Conservation (phyloP, 2,113 vertebrate genomes). For the Sapajus apella region DNA sequence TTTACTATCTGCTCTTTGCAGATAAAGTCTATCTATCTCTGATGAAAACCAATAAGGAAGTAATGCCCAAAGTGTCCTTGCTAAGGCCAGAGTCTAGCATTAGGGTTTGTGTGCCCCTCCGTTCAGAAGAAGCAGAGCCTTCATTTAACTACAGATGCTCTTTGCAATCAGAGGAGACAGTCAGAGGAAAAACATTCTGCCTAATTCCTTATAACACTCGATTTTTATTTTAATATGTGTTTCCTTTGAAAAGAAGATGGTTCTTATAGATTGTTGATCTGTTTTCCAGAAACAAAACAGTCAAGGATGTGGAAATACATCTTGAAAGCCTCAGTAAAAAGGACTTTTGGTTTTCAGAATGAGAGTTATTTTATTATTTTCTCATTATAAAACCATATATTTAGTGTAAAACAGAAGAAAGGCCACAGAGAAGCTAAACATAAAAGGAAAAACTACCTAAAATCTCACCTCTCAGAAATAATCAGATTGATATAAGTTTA, state of each 20-base stretch:
- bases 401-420: conserved; percentile 5
- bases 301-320: neutral
- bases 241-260: conserved; percentile 56
- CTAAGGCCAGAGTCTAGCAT: neutral
- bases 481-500: neutral
- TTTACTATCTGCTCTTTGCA: neutral
- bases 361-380: conserved; percentile 23
- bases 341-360: neutral
- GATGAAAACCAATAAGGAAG: neutral
- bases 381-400: neutral
- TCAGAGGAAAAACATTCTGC: neutral
- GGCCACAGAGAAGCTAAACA: conserved; percentile 1
- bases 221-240: conserved; percentile 28
- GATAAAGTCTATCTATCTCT: neutral
- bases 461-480: neutral
- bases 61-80: neutral
- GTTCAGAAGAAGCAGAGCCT: neutral
- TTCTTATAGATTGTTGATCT: conserved; percentile 43
- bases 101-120: neutral
- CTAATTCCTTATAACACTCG: neutral
- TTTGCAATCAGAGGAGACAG: conserved; percentile 35
- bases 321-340: neutral
- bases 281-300: conserved; percentile 40
- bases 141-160: neutral
- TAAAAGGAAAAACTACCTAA: neutral